A percentile compares a stretch with the other conserved stretches of the same genome.
Evolutionary conservation across 2,113 vertebrate genomes (phyloP).

Genomic region (Cinclus cinclus): DNA sequence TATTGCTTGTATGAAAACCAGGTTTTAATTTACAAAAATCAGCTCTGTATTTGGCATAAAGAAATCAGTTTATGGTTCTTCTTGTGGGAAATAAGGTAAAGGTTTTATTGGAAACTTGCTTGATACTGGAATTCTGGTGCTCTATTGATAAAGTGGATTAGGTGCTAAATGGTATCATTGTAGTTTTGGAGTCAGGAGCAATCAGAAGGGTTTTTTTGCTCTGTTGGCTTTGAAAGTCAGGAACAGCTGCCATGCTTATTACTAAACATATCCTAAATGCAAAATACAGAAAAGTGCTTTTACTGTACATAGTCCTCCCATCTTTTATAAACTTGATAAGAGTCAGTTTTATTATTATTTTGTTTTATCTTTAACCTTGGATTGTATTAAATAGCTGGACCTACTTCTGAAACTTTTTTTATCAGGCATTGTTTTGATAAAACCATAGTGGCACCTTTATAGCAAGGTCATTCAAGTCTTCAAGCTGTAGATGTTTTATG

Average conservation of each 20-base stretch:
- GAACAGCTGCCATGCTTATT: not conserved
- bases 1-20: not conserved
- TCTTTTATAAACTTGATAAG: not conserved
- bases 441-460: not conserved
- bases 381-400: not conserved
- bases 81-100: not conserved
- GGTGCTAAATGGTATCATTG: not conserved
- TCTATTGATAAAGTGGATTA: not conserved
- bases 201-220: not conserved
- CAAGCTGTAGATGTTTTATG: not conserved
- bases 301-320: not conserved
- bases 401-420: not conserved
- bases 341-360: not conserved
- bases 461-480: not conserved
- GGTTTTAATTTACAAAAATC: not conserved
- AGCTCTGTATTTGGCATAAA: not conserved
- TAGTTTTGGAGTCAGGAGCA: not conserved
- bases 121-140: not conserved
- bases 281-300: not conserved
- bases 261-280: not conserved
- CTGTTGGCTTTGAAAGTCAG: not conserved
- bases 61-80: not conserved
- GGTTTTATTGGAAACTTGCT: not conserved
- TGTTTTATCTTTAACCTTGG: slow-evolving; percentile 42
- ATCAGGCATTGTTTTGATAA: not conserved